These are phyloP conservation scores for Sander vitreus DNA, from an alignment of 2,113 vertebrate genomes.

Conservation along the genomic window DNA sequence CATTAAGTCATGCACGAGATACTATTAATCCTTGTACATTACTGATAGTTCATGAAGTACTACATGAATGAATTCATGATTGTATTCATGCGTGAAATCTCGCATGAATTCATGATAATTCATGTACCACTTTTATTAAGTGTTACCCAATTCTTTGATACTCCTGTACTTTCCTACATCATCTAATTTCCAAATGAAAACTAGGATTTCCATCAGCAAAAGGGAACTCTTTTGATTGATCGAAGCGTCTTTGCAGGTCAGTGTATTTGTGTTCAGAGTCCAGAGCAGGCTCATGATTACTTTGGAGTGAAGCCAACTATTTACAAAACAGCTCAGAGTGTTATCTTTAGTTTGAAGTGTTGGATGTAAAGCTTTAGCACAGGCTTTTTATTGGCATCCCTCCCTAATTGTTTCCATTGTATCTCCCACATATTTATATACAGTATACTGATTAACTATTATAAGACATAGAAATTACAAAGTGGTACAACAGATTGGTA, in stretches of 20 bases:
- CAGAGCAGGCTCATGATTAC: conserved; percentile 24
- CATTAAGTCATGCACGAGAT: too few relatives aligned
- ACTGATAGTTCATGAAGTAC: too few relatives aligned
- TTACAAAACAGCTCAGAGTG: neutral
- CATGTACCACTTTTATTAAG: too few relatives aligned
- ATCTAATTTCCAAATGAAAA: neutral
- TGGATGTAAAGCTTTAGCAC: conserved; percentile 4
- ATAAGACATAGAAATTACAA: neutral
- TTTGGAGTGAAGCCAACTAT: conserved; percentile 23
- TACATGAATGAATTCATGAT: too few relatives aligned
- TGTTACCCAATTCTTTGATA: neutral
- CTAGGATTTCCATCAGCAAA: neutral
- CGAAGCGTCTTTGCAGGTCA: conserved; percentile 5
- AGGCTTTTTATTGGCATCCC: neutral
- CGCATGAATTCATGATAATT: too few relatives aligned
- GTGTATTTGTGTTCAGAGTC: conserved; percentile 39
- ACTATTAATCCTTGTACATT: too few relatives aligned
- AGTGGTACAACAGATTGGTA: neutral
- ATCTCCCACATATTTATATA: neutral
- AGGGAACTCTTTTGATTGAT: neutral
- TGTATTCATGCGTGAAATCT: too few relatives aligned
- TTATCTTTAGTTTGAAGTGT: conserved; percentile 9
- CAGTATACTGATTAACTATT: neutral
- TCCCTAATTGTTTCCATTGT: neutral
- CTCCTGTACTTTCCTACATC: neutral